A percentile compares a stretch with the other conserved stretches of the same genome.
Conservation (phyloP, 1,140 invertebrate species). For the Aporrectodea caliginosa region DNA sequence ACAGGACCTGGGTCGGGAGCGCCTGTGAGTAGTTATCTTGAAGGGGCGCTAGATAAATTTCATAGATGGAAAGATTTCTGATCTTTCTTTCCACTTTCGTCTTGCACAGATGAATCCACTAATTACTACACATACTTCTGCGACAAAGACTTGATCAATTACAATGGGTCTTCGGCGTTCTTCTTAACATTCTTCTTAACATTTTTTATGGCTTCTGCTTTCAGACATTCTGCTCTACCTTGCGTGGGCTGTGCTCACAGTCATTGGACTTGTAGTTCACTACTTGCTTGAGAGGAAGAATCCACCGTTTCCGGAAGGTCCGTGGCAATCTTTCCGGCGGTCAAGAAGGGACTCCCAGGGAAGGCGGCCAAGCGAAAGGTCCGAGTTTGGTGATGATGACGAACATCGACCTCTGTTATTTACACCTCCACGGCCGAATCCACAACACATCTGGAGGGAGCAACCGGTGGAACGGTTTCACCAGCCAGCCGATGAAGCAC, state of each 20-base stretch:
- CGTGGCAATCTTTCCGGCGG: background rate
- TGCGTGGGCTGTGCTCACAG: background rate
- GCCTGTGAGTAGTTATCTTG: background rate
- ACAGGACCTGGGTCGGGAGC: no score
- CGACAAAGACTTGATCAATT: background rate
- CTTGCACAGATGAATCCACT: background rate
- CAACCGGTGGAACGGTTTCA: background rate
- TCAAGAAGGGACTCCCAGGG: background rate
- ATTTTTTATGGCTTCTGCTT: background rate
- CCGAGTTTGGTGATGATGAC: background rate
- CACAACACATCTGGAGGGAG: background rate
- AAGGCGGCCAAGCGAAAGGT: background rate
- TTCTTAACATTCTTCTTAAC: background rate
- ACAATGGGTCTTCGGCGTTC: background rate
- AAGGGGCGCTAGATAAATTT: background rate
- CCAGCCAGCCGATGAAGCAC: background rate
- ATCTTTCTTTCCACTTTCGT: background rate
- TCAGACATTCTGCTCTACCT: background rate
- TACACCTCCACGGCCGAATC: background rate
- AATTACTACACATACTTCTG: background rate
- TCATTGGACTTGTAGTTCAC: background rate
- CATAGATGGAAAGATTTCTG: no score
- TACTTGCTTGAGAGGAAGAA: background rate
- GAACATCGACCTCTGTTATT: background rate
- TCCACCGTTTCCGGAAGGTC: background rate